Base-by-base conservation (phyloP, 2,888 invertebrate species). In the Leistus spinibarbis region DNA sequence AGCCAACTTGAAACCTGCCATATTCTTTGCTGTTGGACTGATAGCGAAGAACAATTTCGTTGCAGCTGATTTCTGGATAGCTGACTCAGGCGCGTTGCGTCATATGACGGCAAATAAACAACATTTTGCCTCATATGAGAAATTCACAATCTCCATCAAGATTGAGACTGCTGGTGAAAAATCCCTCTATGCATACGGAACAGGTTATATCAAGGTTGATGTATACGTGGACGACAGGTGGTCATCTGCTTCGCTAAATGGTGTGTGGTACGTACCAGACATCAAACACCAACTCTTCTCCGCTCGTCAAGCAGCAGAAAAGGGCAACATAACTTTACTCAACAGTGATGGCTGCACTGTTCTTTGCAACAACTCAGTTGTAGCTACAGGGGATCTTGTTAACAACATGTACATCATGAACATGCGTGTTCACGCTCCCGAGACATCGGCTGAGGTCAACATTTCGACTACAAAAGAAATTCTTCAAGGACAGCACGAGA, bases 401-500 rank as follows among this genome's bases (percentile, higher is more conserved):
- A 76, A 76, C 60, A 40, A 67, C 24, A 62, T 77, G 17, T 79
- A 79, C 56, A 57, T 76, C 20, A 77, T 79, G 77, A 69, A 79
- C 57, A 76, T 79, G 54, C 62, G 62, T 17, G 77, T 78, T 53
- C 56, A 71, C 19, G 17, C 54, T 56, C 71, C 78, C 54, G 57
- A 77, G 17, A n/a, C 65, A 16, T 63, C 56, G 56, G 74, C 57
- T 54, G 73, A 77, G 53, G 67, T 76, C 16, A 77, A 78, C 63
- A 22, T 79, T 4, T 70, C 79, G 77, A 79, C 60, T 40, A 57
- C 78, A 54, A 76, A 76, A 75, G 78, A 78, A 53, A 22, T 78
- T 5, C 74, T 79, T 10, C 79, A 78, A 54, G 78, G 76, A 40
- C 79, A 78, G 78, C 78, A 80, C 40, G 79, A 79, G 64, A 54